These are phyloP conservation scores for Drosophila sproati DNA, from an alignment of 1,140 invertebrate genomes.

Conservation along the genomic window DNA sequence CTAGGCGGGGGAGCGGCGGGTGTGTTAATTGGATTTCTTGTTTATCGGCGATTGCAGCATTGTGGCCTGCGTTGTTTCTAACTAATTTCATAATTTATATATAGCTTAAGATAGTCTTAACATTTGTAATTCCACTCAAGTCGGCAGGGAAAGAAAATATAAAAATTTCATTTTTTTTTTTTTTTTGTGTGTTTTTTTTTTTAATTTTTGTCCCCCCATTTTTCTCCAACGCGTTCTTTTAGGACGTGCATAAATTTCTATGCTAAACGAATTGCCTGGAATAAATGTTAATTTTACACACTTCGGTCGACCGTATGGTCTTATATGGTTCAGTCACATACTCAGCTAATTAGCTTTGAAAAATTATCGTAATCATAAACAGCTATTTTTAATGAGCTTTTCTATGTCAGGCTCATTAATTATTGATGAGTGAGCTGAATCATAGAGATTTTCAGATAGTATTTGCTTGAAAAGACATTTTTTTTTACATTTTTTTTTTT, in stretches of 20 bases:
- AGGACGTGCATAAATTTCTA: slow-evolving; percentile 23
- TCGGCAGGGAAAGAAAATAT: slow-evolving; percentile 6
- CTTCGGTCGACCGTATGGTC: background rate
- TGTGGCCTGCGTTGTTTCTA: slow-evolving; percentile 13
- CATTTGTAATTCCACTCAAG: slow-evolving; percentile 29
- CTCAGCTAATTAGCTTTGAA: slow-evolving; percentile 2
- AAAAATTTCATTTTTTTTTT: too few species aligned
- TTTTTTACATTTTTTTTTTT: too few species aligned
- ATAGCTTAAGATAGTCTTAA: slow-evolving; percentile 18
- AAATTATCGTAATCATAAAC: background rate
- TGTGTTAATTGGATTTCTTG: slow-evolving; percentile 91
- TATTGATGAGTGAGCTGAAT: slow-evolving; percentile 12
- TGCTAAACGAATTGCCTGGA: slow-evolving; percentile 3
- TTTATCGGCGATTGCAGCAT: slow-evolving; percentile 85
- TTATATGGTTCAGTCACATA: background rate
- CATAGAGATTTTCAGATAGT: background rate
- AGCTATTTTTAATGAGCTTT: background rate
- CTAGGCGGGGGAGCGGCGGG: slow-evolving; percentile 92
- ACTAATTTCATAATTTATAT: slow-evolving; percentile 18
- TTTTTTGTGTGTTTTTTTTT: too few species aligned
- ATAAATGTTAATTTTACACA: slow-evolving; percentile 20
- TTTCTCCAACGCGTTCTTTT: slow-evolving; percentile 21
- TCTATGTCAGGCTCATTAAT: slow-evolving; percentile 20
- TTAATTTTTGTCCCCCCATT: too few species aligned
- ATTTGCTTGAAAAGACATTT: slow-evolving; percentile 1